Conservation (phyloP, 2,888 invertebrate species). For the Hedychridium roseum region DNA sequence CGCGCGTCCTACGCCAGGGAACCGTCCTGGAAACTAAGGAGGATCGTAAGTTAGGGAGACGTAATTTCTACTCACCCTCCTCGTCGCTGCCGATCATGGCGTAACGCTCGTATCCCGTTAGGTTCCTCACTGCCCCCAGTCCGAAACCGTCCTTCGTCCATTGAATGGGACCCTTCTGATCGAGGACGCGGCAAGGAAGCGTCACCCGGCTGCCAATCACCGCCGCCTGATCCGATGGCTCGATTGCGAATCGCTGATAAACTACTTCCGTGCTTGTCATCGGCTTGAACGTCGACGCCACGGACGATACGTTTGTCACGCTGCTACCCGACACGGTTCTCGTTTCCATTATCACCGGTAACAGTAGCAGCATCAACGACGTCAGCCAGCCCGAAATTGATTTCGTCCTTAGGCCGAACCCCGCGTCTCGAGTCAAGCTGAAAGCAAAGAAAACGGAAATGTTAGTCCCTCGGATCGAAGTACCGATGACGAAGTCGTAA, state of each 20-base stretch:
- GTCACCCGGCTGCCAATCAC: conserved; percentile 89
- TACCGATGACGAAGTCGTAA: too few species aligned
- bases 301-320: conserved; percentile 34
- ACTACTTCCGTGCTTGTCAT: conserved; percentile 58
- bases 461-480: too few species aligned
- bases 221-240: conserved; percentile 91
- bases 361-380: conserved; percentile 42
- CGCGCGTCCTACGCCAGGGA: too few species aligned
- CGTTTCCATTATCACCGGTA: conserved; percentile 33
- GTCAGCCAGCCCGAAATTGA: conserved; percentile 43
- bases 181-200: conserved; percentile 87
- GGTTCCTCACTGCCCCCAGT: conserved; percentile 86
- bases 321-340: conserved; percentile 34
- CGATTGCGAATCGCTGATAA: conserved; percentile 87
- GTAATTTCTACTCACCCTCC: conserved; percentile 82
- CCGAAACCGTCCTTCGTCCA: conserved; percentile 99
- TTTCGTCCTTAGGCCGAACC: conserved; percentile 28
- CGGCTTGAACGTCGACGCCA: conserved; percentile 52
- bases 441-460: not conserved
- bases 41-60: too few species aligned
- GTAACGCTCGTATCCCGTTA: conserved; percentile 92
- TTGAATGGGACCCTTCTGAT: conserved; percentile 88
- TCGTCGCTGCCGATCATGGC: conserved; percentile 96
- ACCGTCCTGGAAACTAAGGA: too few species aligned
- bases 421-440: conserved; percentile 17